phyloP scores from a whole-genome alignment of 2,888 invertebrate species.

The Girardia tigrina region DNA sequence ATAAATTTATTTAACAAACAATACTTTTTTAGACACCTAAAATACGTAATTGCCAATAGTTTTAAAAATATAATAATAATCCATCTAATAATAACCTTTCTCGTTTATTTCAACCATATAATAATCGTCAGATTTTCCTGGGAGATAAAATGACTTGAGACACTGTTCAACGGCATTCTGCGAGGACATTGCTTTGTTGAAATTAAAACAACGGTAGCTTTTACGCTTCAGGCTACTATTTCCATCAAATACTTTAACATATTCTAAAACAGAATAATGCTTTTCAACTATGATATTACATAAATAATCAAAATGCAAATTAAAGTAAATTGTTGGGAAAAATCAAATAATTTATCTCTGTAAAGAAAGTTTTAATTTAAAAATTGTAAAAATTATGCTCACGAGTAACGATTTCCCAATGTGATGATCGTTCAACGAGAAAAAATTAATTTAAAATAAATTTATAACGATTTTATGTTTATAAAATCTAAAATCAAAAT shows the following conservation, averaged over 20 bases:
- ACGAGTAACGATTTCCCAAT: neutral
- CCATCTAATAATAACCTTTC: slow-evolving; percentile 29
- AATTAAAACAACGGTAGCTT: slow-evolving; percentile 31
- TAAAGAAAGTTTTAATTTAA: neutral
- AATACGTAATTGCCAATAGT: too few relatives aligned
- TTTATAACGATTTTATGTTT: too few relatives aligned
- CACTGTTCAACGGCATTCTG: slow-evolving; percentile 28
- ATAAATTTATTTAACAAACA: too few relatives aligned
- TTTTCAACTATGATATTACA: neutral
- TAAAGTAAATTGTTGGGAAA: too few relatives aligned
- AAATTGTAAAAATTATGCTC: neutral
- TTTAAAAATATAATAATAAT: too few relatives aligned
- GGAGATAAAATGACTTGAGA: slow-evolving; percentile 32
- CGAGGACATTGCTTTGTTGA: slow-evolving; percentile 32
- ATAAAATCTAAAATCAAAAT: too few relatives aligned
- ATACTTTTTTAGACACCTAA: too few relatives aligned
- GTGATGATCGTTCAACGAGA: too few relatives aligned
- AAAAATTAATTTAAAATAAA: too few relatives aligned
- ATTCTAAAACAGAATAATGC: neutral
- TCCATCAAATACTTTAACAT: slow-evolving; percentile 36
- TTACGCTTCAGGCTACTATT: slow-evolving; percentile 34
- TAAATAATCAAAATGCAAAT: too few relatives aligned
- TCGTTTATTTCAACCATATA: slow-evolving; percentile 31
- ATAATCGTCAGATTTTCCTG: slow-evolving; percentile 27
- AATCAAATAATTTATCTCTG: neutral